Evolutionary conservation across 2,888 invertebrate genomes (phyloP).

Genomic region (Teinopalpus imperialis): DNA sequence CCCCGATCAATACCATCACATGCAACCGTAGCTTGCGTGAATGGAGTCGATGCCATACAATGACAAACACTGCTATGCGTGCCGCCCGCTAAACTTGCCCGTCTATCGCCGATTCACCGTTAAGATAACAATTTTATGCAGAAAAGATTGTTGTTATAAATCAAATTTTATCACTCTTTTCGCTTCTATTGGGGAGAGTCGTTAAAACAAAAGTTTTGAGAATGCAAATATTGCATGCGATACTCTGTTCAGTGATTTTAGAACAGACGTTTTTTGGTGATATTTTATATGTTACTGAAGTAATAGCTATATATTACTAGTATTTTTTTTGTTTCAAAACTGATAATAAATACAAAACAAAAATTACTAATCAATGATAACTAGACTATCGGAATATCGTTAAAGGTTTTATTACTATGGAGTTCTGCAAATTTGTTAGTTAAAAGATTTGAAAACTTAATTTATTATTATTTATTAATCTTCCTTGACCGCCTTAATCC

Average conservation of each 20-base stretch:
- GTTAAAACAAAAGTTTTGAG: constrained; percentile 17
- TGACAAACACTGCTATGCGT: constrained; percentile 16
- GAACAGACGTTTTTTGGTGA: no score
- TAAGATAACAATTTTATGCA: constrained; percentile 16
- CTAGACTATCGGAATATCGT: no score
- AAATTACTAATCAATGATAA: no score
- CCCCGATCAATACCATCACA: constrained; percentile 37
- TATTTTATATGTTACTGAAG: no score
- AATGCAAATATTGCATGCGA: constrained; percentile 16
- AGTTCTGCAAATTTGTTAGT: no score
- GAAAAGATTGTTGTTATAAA: constrained; percentile 19
- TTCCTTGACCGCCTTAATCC: no score
- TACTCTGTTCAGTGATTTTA: constrained; percentile 1
- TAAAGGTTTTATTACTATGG: no score
- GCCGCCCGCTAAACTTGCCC: constrained; percentile 7
- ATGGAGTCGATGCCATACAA: constrained; percentile 32
- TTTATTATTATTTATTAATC: no score
- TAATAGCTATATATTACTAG: no score
- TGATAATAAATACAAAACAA: no score
- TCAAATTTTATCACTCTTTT: constrained; percentile 25
- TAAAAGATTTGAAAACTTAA: no score
- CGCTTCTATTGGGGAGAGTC: constrained; percentile 1
- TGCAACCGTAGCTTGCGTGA: constrained; percentile 33
- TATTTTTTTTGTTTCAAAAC: no score
- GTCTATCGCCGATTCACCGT: constrained; percentile 13